phyloP scores from a whole-genome alignment of 2,113 vertebrate species.

The Clarias gariepinus region DNA sequence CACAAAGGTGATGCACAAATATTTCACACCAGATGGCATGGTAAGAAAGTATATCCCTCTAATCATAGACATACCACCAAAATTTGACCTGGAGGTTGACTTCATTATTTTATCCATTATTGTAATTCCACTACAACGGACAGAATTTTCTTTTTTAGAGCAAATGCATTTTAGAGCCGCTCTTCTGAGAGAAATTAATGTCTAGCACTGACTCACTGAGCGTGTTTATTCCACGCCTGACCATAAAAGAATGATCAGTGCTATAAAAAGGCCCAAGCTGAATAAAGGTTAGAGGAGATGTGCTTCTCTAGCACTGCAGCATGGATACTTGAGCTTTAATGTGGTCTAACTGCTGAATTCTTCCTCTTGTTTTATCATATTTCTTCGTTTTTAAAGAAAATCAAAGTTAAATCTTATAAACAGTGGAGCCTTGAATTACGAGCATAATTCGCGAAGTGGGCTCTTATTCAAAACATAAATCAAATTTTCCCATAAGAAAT shows the following conservation, averaged over 20 bases:
- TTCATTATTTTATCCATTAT: neutral
- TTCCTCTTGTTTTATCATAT: no score
- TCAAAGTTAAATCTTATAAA: neutral
- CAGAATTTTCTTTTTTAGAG: neutral
- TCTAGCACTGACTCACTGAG: neutral
- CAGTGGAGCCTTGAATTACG: no score
- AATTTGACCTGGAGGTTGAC: neutral
- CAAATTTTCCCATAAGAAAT: no score
- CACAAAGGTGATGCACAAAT: neutral
- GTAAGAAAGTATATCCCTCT: neutral
- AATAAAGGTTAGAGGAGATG: neutral
- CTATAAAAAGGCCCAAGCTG: neutral
- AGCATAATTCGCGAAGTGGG: no score
- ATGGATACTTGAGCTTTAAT: no score
- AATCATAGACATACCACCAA: neutral
- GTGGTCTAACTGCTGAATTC: neutral
- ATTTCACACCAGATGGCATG: neutral
- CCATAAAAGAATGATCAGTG: neutral
- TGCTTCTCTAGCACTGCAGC: neutral
- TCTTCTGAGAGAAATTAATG: neutral
- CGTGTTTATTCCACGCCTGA: neutral
- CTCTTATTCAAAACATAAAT: no score
- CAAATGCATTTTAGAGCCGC: neutral
- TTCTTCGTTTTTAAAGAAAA: neutral
- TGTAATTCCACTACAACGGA: neutral